Base-by-base conservation (phyloP, 2,888 invertebrate genomes). In the Leucoma salicis region DNA sequence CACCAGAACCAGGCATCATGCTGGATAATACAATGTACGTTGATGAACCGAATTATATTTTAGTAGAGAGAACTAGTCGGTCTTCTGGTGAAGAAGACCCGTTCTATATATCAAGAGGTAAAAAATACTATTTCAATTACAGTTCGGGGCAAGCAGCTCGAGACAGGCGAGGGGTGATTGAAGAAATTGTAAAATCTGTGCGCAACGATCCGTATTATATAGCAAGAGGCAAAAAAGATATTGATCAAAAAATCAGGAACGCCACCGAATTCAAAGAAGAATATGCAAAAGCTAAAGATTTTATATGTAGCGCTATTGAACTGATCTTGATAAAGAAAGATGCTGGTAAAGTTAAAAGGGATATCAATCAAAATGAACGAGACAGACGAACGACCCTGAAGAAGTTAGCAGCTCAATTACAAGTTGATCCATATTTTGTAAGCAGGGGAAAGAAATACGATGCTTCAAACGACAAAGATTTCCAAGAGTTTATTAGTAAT, bases 11-110 rank as follows among this genome's bases (percentile, higher is more conserved):
- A 0, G 72, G 73, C 18, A 82, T 82, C 8, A 42, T 87, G 0
- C 66, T 70, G 5, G 79, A 87, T 40, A 84, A 81, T 29, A 77
- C 76, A 53, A 77, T 92, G 25, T 91, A 72, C 50, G 92, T 84
- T 0, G 90, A 92, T 14, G 88, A 92, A 63, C 92, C 92, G 0
- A 79, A 78, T 44, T 92, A 86, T 70, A 80, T 92, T 55, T 51
- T 91, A 40, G 79, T 91, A 2, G 85, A 86, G 39, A 82, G 86
- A 53, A 82, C 78, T 44, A 78, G 87, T 42, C 80, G 88, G 33
- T 82, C 84, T 11, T 85, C 87, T 0, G 70, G 45, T 1, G 86
- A 87, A 64, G 77, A 80, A 5, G 89, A 88, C 46, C 89, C 88
- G 1, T 88, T 68, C 45, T 81, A 65, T 40, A 85, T 89, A 49